These are phyloP conservation scores for Sarcophaga bullata DNA, from an alignment of 1,140 invertebrate species.

Conservation along the genomic window DNA sequence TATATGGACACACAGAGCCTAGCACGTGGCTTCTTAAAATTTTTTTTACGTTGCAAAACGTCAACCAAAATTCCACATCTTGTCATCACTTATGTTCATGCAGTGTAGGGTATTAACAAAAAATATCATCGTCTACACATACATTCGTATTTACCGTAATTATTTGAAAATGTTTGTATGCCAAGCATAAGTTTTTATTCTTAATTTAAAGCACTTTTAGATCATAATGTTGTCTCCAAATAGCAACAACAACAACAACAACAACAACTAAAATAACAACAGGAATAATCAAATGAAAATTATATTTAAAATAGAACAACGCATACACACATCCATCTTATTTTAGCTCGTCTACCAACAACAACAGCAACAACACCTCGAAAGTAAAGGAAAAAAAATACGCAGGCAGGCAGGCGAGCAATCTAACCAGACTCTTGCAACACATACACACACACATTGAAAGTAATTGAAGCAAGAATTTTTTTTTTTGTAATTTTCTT, in stretches of 20 bases:
- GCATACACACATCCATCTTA: slow-evolving; percentile 38
- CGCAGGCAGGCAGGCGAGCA: not conserved
- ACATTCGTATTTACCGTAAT: not conserved
- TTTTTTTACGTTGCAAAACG: no score
- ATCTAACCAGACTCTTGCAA: slow-evolving; percentile 31
- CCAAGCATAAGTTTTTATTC: not conserved
- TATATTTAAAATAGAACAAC: slow-evolving; percentile 29
- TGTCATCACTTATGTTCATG: no score
- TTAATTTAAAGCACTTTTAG: not conserved
- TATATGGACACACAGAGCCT: no score
- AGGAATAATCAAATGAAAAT: slow-evolving; percentile 6
- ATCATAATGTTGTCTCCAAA: slow-evolving; percentile 37
- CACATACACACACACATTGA: not conserved
- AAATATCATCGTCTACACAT: not conserved
- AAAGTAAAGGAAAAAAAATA: not conserved
- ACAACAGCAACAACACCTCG: no score
- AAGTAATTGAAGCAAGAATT: not conserved
- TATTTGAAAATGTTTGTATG: no score
- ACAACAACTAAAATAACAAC: no score
- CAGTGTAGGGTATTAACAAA: no score
- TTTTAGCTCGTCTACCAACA: no score
- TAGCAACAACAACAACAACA: not conserved
- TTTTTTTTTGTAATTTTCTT: not conserved
- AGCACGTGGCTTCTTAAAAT: no score
- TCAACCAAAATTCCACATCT: no score